A percentile compares a stretch with the other conserved stretches of the same genome.
Conservation (phyloP, 1,140 invertebrate genomes). For the Luehdorfia chinensis region DNA sequence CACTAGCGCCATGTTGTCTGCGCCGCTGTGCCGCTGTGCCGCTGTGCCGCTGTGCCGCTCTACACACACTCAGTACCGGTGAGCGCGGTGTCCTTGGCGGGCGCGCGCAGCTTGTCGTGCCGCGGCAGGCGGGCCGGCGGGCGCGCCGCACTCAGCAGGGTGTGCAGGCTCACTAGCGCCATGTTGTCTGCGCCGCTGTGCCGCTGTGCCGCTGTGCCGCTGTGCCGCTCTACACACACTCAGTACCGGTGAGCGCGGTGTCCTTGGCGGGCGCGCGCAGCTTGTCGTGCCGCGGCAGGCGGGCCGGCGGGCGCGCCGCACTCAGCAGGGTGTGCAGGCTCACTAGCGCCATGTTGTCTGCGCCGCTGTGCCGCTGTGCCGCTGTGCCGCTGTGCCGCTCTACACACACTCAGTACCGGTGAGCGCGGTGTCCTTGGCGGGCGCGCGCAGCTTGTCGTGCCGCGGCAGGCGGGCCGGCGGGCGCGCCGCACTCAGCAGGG, state of each 20-base stretch:
- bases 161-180: constrained; percentile 55
- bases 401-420: constrained; percentile 35
- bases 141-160: constrained; percentile 47
- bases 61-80: constrained; percentile 23
- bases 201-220: neutral
- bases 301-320: constrained; percentile 40
- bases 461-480: constrained; percentile 34
- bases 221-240: constrained; percentile 19
- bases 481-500: constrained; percentile 47
- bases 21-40: neutral
- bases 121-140: constrained; percentile 34
- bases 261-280: constrained; percentile 27
- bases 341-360: constrained; percentile 51
- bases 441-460: constrained; percentile 21
- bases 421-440: constrained; percentile 34
- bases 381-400: constrained; percentile 5
- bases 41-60: constrained; percentile 5
- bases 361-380: neutral
- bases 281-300: constrained; percentile 28
- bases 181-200: constrained; percentile 41
- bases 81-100: constrained; percentile 38
- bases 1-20: constrained; percentile 51
- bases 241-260: constrained; percentile 38
- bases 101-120: constrained; percentile 21
- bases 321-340: constrained; percentile 54